Evolutionary conservation across 2,888 invertebrate species (phyloP), one percentile per base, ranked within the genome.

Genomic region (Amphipyra berbera): DNA sequence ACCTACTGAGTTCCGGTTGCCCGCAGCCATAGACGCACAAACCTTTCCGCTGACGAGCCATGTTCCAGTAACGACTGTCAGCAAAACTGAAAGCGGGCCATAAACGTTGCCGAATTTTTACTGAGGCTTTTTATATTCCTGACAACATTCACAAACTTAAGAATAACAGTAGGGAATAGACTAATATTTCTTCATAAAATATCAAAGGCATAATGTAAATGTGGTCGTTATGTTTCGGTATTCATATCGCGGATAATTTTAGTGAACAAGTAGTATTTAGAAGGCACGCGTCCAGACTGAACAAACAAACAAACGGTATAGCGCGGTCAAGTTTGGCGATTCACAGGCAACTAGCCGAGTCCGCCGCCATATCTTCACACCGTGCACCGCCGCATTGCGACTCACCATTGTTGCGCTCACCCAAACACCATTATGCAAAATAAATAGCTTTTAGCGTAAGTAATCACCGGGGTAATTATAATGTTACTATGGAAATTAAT

Each of bases 401-500:
- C 85, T 86, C 81, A 82, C 88, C 81, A 88, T 88, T 88, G 88
- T 88, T 88, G 82, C 81, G 83, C 83, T 85, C 83, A 78, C 85
- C 85, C 84, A 86, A 88, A 88, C 85, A 88, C 85, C 88, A 89
- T 92, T 92, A 91, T 91, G 89, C 90, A 87, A 90, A 91, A 90
- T 85, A 90, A 89, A 90, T 89, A 83, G 88, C 88, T 84, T 83
- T 83, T 81, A 85, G 80, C 85, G 81, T 88, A 88, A 88, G 84
- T 90, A 88, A 90, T 84, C 85, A 84, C 82, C 78, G 78, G 61
- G 78, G 82, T 87, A 87, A 88, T 89, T 88, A 88, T 86, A 81
- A 82, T 82, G 84, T 85, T 84, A 84, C 78, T 79, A 80, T 81
- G 81, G 78, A 76, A 81, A 84, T 82, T 83, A 84, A 80, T 78